These are phyloP conservation scores for Peromyscus leucopus DNA, from an alignment of 2,113 vertebrate species.

Conservation along the genomic window DNA sequence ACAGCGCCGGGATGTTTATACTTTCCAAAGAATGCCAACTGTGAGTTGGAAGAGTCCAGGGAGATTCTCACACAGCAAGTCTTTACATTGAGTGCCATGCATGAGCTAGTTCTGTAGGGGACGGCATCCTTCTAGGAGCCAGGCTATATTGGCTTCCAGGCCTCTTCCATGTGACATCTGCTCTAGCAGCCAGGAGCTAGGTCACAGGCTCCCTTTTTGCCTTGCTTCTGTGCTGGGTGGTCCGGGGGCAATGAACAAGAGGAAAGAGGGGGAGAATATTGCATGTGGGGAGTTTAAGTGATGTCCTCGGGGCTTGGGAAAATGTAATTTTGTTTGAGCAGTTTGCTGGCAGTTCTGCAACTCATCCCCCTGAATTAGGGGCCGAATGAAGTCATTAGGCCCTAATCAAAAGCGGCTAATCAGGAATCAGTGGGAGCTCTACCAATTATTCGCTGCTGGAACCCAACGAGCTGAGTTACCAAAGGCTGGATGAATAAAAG, in stretches of 20 bases:
- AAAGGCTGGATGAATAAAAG: constrained; percentile 68
- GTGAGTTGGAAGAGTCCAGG: not conserved
- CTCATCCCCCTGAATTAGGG: constrained; percentile 83
- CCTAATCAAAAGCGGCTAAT: constrained; percentile 90
- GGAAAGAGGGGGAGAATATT: not conserved
- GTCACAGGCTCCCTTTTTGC: constrained; percentile 1
- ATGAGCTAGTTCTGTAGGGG: not conserved
- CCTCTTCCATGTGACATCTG: constrained; percentile 37
- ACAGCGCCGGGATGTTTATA: not conserved
- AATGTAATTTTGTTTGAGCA: constrained; percentile 79
- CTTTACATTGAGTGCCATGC: not conserved
- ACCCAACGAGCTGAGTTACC: constrained; percentile 58
- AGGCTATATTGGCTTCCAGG: constrained; percentile 10
- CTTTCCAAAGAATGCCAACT: not conserved
- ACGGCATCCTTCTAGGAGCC: not conserved
- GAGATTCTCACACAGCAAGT: not conserved
- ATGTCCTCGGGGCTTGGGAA: constrained; percentile 77
- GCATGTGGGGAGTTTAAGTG: constrained; percentile 50
- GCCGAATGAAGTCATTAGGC: constrained; percentile 85
- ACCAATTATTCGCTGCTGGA: constrained; percentile 84
- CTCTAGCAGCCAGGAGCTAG: constrained; percentile 25
- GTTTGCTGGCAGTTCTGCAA: constrained; percentile 78
- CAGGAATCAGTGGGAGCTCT: constrained; percentile 87
- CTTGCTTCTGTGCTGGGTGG: not conserved
- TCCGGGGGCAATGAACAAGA: not conserved